Evolutionary conservation across 1,140 invertebrate species (phyloP), one percentile per base, ranked within the genome.

Genomic region (Galendromus occidentalis): DNA sequence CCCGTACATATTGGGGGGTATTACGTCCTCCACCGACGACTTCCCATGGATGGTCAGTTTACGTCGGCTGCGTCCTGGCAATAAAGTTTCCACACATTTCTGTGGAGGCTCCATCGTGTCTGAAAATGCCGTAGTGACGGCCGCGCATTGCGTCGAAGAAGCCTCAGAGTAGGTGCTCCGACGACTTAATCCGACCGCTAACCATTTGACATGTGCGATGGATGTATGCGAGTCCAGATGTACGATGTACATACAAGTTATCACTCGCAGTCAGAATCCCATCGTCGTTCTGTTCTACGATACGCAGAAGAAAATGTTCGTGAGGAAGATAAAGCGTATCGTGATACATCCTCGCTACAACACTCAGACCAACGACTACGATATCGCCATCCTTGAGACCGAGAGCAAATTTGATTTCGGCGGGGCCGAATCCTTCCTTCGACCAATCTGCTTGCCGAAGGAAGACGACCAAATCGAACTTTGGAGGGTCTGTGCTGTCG

Each of bases 31-130:
- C 4, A 47, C 18, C 1, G 14, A 25, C 12, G 14, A 59, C 12
- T 59, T 59, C 22, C 51, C 51, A 4, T 59, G 51, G 51, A 59
- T 59, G 12, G 51, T 59, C 25, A 59, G 51, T 59, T 33, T 59
- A 5, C 51, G 51, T 14, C 14, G 25, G 17, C 51, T 4, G 33
- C 25, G 22, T 6, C 4, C 25, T 5, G 51, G 14, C 22, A 25
- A 17, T 2, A 25, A 29, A 29, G 51, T 59, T 33, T 25, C 51
- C 25, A 2, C 25, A 2, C 51, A 59, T 9, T 59, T 59, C 22
- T 59, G 51, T 9, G 51, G 25, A 14, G 22, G 22, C 6, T 59
- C 51, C 14, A 59, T 59, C 51, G 33, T 59, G 6, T 59, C 51
- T 33, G 22, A 14, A 1, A 22, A 20, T 14, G 51, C 22, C 1